A percentile compares a stretch with the other conserved stretches of the same genome.
Evolutionary conservation across 1,140 invertebrate genomes (phyloP).

Genomic region (Harlomillsia oculata): DNA sequence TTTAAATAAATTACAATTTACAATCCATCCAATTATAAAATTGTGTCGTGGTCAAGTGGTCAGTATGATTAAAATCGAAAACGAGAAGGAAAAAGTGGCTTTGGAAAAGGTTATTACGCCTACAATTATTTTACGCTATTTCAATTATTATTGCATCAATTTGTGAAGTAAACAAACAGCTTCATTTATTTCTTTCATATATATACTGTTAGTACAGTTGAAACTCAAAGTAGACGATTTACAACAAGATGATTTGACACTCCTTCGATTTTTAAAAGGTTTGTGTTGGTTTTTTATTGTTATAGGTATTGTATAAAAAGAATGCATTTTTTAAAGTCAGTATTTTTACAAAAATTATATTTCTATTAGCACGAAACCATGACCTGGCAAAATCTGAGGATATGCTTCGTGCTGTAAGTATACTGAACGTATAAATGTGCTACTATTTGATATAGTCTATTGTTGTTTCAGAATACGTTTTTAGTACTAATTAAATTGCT

Average conservation of each 20-base stretch:
- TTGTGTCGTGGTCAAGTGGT: too few relatives aligned
- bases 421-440: constrained; percentile 2
- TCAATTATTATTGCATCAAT: too few relatives aligned
- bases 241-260: constrained; percentile 1
- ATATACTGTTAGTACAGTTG: background rate
- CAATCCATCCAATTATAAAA: too few relatives aligned
- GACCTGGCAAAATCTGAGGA: constrained; percentile 3
- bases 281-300: background rate
- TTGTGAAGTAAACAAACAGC: too few relatives aligned
- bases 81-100: too few relatives aligned
- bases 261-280: constrained; percentile 5
- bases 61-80: too few relatives aligned
- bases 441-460: too few relatives aligned
- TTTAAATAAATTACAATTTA: too few relatives aligned
- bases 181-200: background rate
- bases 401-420: too few relatives aligned
- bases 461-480: too few relatives aligned
- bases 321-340: background rate
- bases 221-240: background rate
- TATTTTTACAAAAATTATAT: background rate
- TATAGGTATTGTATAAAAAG: background rate
- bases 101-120: too few relatives aligned
- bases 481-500: background rate
- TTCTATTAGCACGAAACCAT: background rate
- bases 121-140: too few relatives aligned